Conservation (phyloP, 2,113 vertebrate species). For the Trochalopteron elliotii region DNA sequence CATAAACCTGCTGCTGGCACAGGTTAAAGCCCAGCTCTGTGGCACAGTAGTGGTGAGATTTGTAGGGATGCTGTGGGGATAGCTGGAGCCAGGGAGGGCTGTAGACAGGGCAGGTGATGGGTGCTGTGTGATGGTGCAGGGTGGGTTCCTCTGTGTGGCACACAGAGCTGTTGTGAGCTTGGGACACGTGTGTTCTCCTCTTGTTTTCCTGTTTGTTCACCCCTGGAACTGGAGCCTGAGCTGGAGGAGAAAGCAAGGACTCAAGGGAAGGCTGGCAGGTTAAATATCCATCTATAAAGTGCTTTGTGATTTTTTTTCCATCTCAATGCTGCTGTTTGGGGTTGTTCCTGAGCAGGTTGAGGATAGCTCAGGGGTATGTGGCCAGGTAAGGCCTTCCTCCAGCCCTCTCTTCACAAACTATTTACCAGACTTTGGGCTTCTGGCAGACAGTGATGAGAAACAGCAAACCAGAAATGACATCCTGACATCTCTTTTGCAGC, state of each 20-base stretch:
- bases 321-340: not conserved
- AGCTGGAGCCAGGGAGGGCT: not conserved
- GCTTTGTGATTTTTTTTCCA: not conserved
- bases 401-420: not conserved
- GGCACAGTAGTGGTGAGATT: not conserved
- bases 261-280: not conserved
- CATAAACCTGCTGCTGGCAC: not conserved
- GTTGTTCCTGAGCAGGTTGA: not conserved
- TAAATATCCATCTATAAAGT: not conserved
- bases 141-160: not conserved
- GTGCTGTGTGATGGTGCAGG: not conserved
- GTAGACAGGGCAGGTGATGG: not conserved
- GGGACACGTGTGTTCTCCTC: not conserved
- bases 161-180: fast-evolving
- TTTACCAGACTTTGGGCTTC: not conserved
- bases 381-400: not conserved
- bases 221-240: not conserved
- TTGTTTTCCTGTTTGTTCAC: not conserved
- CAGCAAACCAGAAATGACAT: not conserved
- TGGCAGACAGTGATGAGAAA: not conserved
- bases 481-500: not conserved
- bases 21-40: not conserved
- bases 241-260: not conserved
- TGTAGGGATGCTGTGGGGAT: not conserved
- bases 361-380: not conserved